A percentile compares a stretch with the other conserved stretches of the same genome.
phyloP scores from a whole-genome alignment of 1,140 invertebrate genomes.

The Nasonia vitripennis region DNA sequence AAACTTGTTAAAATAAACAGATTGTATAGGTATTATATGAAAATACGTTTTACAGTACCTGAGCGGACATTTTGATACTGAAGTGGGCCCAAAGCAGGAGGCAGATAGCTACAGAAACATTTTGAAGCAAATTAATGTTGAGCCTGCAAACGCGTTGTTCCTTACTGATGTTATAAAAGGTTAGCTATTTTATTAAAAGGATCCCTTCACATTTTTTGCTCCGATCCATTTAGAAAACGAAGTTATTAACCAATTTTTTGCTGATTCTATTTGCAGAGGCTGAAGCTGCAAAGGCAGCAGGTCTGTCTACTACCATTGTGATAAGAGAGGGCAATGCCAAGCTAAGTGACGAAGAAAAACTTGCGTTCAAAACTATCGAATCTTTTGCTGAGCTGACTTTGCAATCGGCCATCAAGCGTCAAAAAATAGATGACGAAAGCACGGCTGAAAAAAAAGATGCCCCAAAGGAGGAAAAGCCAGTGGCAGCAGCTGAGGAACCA shows the following conservation, averaged over 20 bases:
- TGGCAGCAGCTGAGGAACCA: constrained; percentile 39
- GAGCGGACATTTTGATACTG: constrained; percentile 91
- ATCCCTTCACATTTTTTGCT: constrained; percentile 6
- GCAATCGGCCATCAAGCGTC: constrained; percentile 66
- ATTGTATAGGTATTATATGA: constrained; percentile 20
- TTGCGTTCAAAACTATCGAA: constrained; percentile 77
- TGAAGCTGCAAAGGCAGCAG: constrained; percentile 84
- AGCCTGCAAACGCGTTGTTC: constrained; percentile 84
- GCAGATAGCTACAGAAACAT: constrained; percentile 85
- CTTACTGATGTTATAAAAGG: constrained; percentile 90
- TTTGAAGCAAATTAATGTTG: constrained; percentile 78
- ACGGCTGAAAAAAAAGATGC: constrained; percentile 51
- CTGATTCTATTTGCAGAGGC: constrained; percentile 79
- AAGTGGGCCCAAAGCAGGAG: constrained; percentile 87
- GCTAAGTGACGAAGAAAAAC: constrained; percentile 78
- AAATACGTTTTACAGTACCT: constrained; percentile 77
- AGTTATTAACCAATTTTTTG: constrained; percentile 5
- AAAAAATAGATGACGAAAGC: constrained; percentile 63
- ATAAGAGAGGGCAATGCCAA: constrained; percentile 85
- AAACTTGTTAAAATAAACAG: neutral
- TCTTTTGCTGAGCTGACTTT: constrained; percentile 76
- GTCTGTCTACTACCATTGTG: constrained; percentile 81
- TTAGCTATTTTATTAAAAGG: constrained; percentile 50
- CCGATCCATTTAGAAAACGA: neutral
- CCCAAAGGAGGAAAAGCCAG: constrained; percentile 16